These are phyloP conservation scores for Aurelia sp. DNA, from an alignment of 30 jellyfish, hydroid and myxozoan genomes.

Conservation along the genomic window DNA sequence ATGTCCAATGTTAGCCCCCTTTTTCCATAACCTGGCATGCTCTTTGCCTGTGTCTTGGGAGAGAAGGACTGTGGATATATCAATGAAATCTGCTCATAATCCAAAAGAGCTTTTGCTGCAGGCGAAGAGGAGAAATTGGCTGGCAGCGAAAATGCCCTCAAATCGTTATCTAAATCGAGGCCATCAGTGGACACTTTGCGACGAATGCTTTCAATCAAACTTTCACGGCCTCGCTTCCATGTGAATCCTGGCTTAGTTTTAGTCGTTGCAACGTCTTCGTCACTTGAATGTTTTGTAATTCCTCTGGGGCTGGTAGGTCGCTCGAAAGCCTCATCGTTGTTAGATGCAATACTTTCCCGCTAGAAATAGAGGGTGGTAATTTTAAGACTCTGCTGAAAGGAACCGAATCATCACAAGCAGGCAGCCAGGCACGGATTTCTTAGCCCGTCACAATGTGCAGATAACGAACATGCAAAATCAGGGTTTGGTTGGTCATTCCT, in stretches of 20 bases:
- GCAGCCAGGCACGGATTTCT: too few relatives aligned
- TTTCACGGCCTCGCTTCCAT: background rate
- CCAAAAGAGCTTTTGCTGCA: slow-evolving; percentile 17
- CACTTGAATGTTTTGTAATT: too few relatives aligned
- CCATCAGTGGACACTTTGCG: slow-evolving; percentile 45
- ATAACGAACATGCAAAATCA: too few relatives aligned
- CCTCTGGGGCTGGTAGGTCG: too few relatives aligned
- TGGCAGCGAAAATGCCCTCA: slow-evolving; percentile 20
- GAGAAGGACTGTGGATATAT: slow-evolving; percentile 17
- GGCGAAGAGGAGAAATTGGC: background rate
- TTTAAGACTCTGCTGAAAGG: too few relatives aligned
- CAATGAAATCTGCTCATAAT: slow-evolving; percentile 41
- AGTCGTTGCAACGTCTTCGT: background rate
- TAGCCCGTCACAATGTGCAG: too few relatives aligned
- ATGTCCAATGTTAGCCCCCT: too few relatives aligned
- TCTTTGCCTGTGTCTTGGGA: background rate
- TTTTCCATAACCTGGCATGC: background rate
- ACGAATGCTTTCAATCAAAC: slow-evolving; percentile 61
- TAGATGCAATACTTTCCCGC: too few relatives aligned
- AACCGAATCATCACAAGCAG: too few relatives aligned
- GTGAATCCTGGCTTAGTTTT: background rate
- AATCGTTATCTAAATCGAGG: background rate
- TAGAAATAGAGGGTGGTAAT: too few relatives aligned
- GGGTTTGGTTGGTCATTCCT: too few relatives aligned
- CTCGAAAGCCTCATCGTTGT: too few relatives aligned